Evolutionary conservation across 1,140 invertebrate genomes (phyloP), one percentile per base, ranked within the genome.

Genomic region (Carcinoscorpius rotundicauda): DNA sequence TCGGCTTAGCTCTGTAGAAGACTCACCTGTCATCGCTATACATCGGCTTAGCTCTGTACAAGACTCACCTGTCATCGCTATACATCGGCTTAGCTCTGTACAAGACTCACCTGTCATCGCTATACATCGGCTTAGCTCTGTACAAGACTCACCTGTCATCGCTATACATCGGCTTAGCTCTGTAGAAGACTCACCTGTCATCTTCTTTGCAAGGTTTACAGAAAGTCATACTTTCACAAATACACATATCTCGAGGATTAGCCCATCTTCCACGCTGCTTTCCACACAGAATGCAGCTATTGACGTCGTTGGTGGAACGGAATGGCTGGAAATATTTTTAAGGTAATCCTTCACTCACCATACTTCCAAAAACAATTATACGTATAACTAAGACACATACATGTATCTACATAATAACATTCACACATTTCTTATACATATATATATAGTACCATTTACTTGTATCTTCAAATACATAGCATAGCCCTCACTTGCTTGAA

Each of bases 281-380:
- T 57, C 55, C 55, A 57, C 55, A 57, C 55, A 57, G 55, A 11
- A 57, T 57, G 3, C 55, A 57, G 55, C 55, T 57, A 11, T 57
- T 57, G 55, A 11, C 10, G 55, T 57, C 55, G 55, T 10, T 57
- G 55, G 11, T 57, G 3, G 10, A 10, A 57, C 55, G 55, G 55
- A 57, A 57, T 11, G 55, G 55, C 55, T 57, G 55, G 10, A 57
- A 10, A 57, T 57, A 10, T 10, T 57, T 57, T 57, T 57, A 29
- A 29, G 29, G 29, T 29, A 2, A 29, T 29, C 29, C 2, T 29
- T 29, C 29, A 29, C 29, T 29, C 29, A 29, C 29, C 29, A 29
- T 2, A 1, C 29, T 29, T 29, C 29, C 29, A 0, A 29, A 29
- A 29, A 29, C 29, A 29, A 29, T 29, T 29, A 29, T 2, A 29